Base-by-base conservation (phyloP, 2,888 invertebrate species). In the Ramazzottius varieornatus region DNA sequence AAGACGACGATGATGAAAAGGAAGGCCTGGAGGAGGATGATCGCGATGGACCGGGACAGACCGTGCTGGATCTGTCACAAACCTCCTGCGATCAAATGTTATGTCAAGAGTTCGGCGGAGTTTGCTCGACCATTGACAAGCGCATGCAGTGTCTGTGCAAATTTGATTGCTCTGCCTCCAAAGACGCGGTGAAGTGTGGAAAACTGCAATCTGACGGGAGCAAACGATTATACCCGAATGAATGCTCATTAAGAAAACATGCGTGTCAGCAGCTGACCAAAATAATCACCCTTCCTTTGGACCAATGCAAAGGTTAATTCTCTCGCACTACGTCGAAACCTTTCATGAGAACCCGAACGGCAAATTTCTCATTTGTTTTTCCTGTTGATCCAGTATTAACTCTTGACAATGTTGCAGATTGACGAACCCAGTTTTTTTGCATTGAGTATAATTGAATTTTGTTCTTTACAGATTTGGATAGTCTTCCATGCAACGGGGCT, bases 61-160 rank as follows among this genome's bases (percentile, higher is more conserved):
- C 20, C 40, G 20, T 40, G 40, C 20, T 40, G 8, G 40, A 40
- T 20, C n/a, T 20, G 40, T 40, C 40, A 20, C 8, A 24, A 29
- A 29, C 4, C 4, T 4, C 13, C 16, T 54, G 54, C 54, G 54
- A 54, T 4, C n/a, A 13, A 29, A 29, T 8, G 54, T 24, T 54
- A 13, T 54, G 54, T 29, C 4, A 24, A 29, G n/a, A 16, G 4
- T 24, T 54, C n/a, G 54, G 54, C 54, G 54, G 54, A 54, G 4
- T 8, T 29, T 54, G 54, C 29, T 54, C 29, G 24, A 16, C 20
- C 54, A 29, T 4, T n/a, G 20, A 54, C 4, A 24, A 29, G 4
- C 4, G 54, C 54, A 29, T 54, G 54, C 54, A 54, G 20, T 54
- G 54, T 54, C n/a, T 54, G 54, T 54, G 54, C 54, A 16, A 54